Evolutionary conservation across 2,797 vertebrate species (phyloP).

Genomic region (Ctenopoma multispine): DNA sequence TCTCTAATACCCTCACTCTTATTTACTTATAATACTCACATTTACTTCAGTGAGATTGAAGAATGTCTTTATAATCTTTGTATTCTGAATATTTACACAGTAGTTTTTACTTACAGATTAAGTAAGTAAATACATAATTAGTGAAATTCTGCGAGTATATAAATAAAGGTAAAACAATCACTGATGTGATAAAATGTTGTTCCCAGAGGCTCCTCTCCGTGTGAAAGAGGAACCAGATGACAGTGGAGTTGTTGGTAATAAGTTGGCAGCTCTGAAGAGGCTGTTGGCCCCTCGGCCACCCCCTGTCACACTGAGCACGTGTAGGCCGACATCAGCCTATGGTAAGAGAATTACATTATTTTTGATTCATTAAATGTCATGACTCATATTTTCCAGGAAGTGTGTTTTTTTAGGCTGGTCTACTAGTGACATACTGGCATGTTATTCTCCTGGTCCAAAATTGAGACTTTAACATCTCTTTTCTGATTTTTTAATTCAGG

Average conservation of each 20-base stretch:
- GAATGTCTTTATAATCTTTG: not conserved
- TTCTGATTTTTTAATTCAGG: constrained; percentile 62
- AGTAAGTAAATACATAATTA: too few species aligned
- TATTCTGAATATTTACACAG: not conserved
- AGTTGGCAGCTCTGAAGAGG: constrained; percentile 24
- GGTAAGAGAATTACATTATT: constrained; percentile 44
- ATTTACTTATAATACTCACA: not conserved
- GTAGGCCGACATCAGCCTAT: constrained; percentile 47
- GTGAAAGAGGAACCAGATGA: constrained; percentile 30
- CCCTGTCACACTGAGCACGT: constrained; percentile 28
- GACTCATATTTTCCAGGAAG: not conserved
- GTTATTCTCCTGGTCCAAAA: not conserved
- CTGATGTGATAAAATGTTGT: not conserved
- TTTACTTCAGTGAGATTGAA: not conserved
- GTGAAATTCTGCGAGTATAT: not conserved
- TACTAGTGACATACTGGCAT: not conserved
- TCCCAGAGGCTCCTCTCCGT: constrained; percentile 38
- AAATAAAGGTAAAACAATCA: not conserved
- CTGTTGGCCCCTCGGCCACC: constrained; percentile 17
- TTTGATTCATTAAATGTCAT: not conserved
- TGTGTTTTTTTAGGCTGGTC: not conserved
- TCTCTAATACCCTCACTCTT: too few species aligned
- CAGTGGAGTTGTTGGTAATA: constrained; percentile 11
- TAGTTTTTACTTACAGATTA: not conserved
- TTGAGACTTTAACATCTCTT: not conserved